Percentiles rank a stretch among this genome's conserved stretches.
phyloP scores from a whole-genome alignment of 2,888 invertebrate species.

The Galerucella nymphaeae region DNA sequence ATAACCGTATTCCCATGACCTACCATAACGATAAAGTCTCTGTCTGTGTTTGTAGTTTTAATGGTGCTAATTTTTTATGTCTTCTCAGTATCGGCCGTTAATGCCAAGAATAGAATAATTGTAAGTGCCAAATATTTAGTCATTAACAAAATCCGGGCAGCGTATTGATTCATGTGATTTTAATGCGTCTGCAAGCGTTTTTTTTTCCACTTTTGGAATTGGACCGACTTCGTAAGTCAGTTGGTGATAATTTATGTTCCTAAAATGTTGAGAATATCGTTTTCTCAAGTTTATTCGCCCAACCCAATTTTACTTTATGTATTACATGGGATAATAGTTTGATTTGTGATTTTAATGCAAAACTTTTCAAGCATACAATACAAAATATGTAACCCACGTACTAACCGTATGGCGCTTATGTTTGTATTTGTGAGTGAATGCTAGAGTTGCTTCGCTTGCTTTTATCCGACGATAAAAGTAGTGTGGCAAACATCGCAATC shows the following conservation, averaged over 20 bases:
- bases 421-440: too few relatives aligned
- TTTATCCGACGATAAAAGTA: too few relatives aligned
- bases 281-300: too few relatives aligned
- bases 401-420: too few relatives aligned
- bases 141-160: background rate
- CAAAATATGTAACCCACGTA: too few relatives aligned
- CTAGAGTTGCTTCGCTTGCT: too few relatives aligned
- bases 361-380: too few relatives aligned
- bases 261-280: background rate
- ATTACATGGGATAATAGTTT: too few relatives aligned
- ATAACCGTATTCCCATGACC: slow-evolving; percentile 35
- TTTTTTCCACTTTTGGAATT: background rate
- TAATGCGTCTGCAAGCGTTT: background rate
- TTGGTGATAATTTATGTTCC: background rate
- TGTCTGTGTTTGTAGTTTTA: slow-evolving; percentile 36
- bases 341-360: too few relatives aligned
- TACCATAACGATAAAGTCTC: slow-evolving; percentile 35
- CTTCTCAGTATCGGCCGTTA: slow-evolving; percentile 8
- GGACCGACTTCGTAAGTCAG: background rate
- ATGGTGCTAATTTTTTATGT: slow-evolving; percentile 34
- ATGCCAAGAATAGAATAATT: slow-evolving; percentile 9
- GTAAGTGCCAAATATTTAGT: slow-evolving; percentile 2
- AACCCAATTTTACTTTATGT: too few relatives aligned
- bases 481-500: too few relatives aligned
- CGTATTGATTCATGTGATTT: background rate